Evolutionary conservation across 2,888 invertebrate species (phyloP).

Genomic region (Campaea margaritaria): DNA sequence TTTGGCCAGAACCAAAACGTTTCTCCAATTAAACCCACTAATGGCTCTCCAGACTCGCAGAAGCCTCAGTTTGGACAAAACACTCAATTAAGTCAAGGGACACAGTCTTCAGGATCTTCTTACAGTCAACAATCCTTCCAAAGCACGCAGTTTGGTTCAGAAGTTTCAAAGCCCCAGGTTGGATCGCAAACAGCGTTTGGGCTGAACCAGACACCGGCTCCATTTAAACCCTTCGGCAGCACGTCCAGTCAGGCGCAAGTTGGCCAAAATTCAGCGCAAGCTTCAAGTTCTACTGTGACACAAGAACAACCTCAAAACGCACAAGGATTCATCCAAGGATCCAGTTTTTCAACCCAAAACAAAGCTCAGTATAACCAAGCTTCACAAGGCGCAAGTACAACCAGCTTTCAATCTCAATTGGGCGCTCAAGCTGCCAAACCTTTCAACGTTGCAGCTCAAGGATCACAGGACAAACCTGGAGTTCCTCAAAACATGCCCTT

Average conservation of each 20-base stretch:
- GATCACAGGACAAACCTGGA: constrained; percentile 18
- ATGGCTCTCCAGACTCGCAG: constrained; percentile 11
- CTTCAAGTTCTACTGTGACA: constrained; percentile 13
- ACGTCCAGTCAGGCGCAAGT: constrained; percentile 34
- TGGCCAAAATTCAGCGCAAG: constrained; percentile 27
- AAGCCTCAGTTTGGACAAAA: constrained; percentile 12
- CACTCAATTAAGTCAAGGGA: constrained; percentile 24
- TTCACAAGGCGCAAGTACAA: constrained; percentile 13
- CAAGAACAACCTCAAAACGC: constrained; percentile 10
- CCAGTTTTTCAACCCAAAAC: constrained; percentile 13
- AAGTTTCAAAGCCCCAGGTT: constrained; percentile 40
- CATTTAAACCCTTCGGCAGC: constrained; percentile 19
- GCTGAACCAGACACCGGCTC: constrained; percentile 19
- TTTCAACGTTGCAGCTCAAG: constrained; percentile 4
- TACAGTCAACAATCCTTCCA: constrained; percentile 29
- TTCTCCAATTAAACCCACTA: neutral
- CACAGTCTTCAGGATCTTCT: constrained; percentile 18
- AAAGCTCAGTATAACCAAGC: constrained; percentile 26
- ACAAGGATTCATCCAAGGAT: constrained; percentile 3
- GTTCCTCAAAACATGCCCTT: constrained; percentile 26
- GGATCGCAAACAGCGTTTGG: constrained; percentile 33
- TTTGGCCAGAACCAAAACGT: constrained; percentile 1
- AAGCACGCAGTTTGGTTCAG: constrained; percentile 40
- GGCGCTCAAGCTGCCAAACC: constrained; percentile 7
- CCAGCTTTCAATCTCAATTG: constrained; percentile 10